phyloP scores from a whole-genome alignment of 2,113 vertebrate species.

The Eulemur macaco region DNA sequence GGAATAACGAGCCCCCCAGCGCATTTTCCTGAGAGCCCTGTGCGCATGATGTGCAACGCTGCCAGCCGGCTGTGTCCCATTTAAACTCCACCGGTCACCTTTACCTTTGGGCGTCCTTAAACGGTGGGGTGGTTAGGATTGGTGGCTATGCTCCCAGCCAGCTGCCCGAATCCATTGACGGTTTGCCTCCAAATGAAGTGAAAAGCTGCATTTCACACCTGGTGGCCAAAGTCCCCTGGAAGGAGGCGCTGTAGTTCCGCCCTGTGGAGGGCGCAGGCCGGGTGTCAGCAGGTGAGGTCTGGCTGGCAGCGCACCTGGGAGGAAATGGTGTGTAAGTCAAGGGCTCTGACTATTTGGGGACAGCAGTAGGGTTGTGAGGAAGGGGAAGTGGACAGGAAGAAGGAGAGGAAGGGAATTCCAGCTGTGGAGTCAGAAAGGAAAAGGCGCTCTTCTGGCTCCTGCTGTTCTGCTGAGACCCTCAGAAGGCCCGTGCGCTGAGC shows the following conservation, averaged over 20 bases:
- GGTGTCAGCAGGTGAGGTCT: neutral
- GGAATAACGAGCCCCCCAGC: neutral
- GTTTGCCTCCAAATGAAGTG: neutral
- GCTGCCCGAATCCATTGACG: neutral
- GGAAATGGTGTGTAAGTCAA: neutral
- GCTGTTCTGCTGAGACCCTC: neutral
- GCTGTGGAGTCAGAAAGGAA: accelerated
- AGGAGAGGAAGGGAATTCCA: neutral
- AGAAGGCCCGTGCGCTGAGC: neutral
- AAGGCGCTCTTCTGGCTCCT: neutral
- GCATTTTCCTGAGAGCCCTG: neutral
- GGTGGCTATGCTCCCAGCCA: neutral
- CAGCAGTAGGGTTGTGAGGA: neutral
- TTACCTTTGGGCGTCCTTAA: no score
- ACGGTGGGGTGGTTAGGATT: neutral
- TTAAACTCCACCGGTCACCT: neutral
- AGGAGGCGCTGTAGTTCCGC: neutral
- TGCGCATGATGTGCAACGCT: accelerated
- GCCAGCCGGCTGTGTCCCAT: neutral
- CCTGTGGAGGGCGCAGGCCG: accelerated
- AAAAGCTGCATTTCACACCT: neutral
- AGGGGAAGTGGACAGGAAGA: neutral
- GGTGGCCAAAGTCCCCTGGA: neutral
- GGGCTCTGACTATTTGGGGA: neutral
- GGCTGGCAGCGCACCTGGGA: neutral